Conservation (phyloP, 2,888 invertebrate genomes). For the Amphipoea lucens region DNA sequence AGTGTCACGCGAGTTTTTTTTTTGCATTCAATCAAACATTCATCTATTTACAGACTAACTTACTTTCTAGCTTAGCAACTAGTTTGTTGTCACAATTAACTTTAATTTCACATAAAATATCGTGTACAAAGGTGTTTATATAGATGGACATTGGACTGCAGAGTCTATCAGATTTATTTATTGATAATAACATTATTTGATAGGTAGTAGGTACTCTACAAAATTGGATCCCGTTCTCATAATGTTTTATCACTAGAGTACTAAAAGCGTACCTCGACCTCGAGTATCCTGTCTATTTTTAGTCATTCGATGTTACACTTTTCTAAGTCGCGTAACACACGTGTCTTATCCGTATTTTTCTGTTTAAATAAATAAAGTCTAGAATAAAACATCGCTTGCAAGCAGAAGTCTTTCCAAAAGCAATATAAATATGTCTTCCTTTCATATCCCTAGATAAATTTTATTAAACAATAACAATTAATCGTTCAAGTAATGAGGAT, state of each 20-base stretch:
- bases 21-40: constrained; percentile 9
- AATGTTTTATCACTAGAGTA: background rate
- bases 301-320: no score
- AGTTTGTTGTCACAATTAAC: background rate
- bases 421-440: background rate
- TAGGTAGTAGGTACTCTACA: background rate
- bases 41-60: constrained; percentile 11
- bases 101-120: constrained; percentile 10
- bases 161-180: background rate
- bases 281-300: background rate
- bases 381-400: background rate
- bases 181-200: background rate
- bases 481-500: constrained; percentile 12
- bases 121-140: background rate
- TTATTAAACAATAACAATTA: background rate
- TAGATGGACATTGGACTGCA: background rate
- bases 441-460: background rate
- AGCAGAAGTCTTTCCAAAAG: background rate
- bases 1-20: constrained; percentile 36
- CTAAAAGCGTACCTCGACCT: background rate
- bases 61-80: constrained; percentile 36
- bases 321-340: no score
- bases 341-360: no score
- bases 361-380: no score
- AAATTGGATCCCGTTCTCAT: background rate